Evolutionary conservation across 2,113 vertebrate species (phyloP), one percentile per base, ranked within the genome.

Genomic region (Neodontobutis hainanensis): DNA sequence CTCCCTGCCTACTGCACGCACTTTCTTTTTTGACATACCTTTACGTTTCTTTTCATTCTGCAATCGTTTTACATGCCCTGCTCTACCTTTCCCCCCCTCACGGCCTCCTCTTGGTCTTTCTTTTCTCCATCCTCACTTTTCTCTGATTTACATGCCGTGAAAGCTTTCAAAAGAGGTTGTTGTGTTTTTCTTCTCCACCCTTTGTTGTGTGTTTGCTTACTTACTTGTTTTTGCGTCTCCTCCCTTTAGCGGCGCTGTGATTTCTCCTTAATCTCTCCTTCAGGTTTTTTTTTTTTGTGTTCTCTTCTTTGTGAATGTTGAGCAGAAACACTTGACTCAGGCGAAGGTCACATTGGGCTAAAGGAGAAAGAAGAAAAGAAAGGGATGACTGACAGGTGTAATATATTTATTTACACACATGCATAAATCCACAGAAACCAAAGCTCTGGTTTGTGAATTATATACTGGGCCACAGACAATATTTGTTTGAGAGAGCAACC

Each of bases 341-440:
- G 84, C 75, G 87, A 91, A 90, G 89, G 90, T 92, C 92, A 91
- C 70, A 83, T 85, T 68, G 86, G 80, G 65, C 84, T 84, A 56
- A 61, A 77, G 52, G 64, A 70, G 78, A 70, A 56, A 63, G 32
- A 77, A 50, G 42, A 43, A 75, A 49, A 66, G 55, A 57, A 46
- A 46, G 44, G 49, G 7, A 67, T 61, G 73, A 87, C 75, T 59
- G 68, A 68, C 6, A 32, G 35, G 38, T 40, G 56, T 47, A 3
- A 12, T 51, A 15, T 6, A n/a, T 16, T 19, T 36, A 49, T 42
- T 46, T 48, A 38, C 27, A 71, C 15, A 47, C 19, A 40, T 40
- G 38, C 38, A 40, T 40, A 40, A 40, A 40, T 8, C 38, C 38
- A 40, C 38, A 40, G 1, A 8, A 40, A 40, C 38, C 8, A 11